Base-by-base conservation (phyloP, 1,140 invertebrate genomes). In the Caerostris darwini region DNA sequence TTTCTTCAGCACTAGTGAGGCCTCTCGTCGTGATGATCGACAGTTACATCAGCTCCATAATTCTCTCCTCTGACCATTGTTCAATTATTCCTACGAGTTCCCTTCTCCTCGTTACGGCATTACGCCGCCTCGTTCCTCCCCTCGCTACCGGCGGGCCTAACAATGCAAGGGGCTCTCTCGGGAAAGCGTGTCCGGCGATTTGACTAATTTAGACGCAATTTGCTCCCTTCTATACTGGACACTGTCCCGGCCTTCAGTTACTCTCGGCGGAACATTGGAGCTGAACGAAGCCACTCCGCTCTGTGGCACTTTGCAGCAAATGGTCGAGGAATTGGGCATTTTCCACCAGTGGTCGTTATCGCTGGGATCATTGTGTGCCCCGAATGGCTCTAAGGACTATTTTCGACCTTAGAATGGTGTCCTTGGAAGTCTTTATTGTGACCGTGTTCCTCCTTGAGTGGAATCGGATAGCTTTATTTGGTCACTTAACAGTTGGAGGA, bases 171-270 rank as follows among this genome's bases (percentile, higher is more conserved):
- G 54, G 8, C 69, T 53, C 19, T 54, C 34, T 57, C 50, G 19
- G 50, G 67, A 77, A 50, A 77, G 69, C 89, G 69, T 90, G 89
- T 90, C 69, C 53, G 54, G 17, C 89, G 56, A 67, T 57, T 90
- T 90, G 67, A 90, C 89, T 90, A 71, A 90, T 90, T 90, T 81
- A 81, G 64, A 19, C 69, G 54, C 89, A 90, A 90, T 90, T 90
- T 77, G 89, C 67, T 5, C 69, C 89, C 59, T 77, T 64, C 59
- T n/a, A n/a, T n/a, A 10, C 8, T 53, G 50, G 56, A 77, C 89
- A 58, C 5, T 67, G n/a, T 53, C 12, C 56, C 19, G 58, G 58
- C 89, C 50, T 58, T 71, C 81, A n/a, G 54, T 69, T 90, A 86
- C 71, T 77, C 19, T 67, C 19, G 50, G 53, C 5, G 50, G 85